Base-by-base conservation (phyloP, 2,113 vertebrate genomes). In the Xiphias gladius region DNA sequence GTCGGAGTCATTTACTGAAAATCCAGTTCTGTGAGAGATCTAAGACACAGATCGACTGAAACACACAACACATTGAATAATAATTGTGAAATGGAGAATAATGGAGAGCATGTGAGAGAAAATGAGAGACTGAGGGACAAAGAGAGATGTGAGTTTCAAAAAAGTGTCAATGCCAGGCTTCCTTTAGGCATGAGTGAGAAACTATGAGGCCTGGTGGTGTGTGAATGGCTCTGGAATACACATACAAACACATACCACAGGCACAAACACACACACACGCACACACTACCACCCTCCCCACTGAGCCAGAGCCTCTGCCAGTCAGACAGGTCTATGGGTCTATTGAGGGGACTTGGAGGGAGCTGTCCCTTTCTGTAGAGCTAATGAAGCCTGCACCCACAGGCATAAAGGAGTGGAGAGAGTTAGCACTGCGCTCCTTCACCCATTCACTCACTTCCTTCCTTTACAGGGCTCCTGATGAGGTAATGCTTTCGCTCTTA, bases 301-400 rank as follows among this genome's bases (percentile, higher is more conserved):
- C 78, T 68, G 90, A 91, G 90, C 55, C 74, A 46, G 79, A 88
- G 83, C 74, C 91, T 75, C 78, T 87, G 88, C 73, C 89, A 86
- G 83, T 80, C 76, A 88, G 89, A 92, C 91, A 91, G 89, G 89
- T 89, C 92, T 93, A 91, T 93, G 91, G 94, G 85, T 92, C 94
- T 92, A 94, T 94, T 94, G 94, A 95, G 87, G 79, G 86, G 80
- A 84, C 75, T 32, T 78, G 88, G 91, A 91, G 87, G 88, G 88
- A 92, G 80, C 76, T 35, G 88, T 89, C 89, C 90, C 88, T 94
- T 94, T 95, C 92, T 94, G 95, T 87, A 26, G 89, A 94, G 89
- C 94, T 95, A 95, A 95, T 95, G 94, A 96, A 95, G 93, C 95
- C 92, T 93, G 93, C 92, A 93, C 80, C 83, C 88, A 81, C 69